These are phyloP conservation scores for Fissipunctia ypsillon DNA, from an alignment of 2,888 invertebrate species.

Conservation along the genomic window DNA sequence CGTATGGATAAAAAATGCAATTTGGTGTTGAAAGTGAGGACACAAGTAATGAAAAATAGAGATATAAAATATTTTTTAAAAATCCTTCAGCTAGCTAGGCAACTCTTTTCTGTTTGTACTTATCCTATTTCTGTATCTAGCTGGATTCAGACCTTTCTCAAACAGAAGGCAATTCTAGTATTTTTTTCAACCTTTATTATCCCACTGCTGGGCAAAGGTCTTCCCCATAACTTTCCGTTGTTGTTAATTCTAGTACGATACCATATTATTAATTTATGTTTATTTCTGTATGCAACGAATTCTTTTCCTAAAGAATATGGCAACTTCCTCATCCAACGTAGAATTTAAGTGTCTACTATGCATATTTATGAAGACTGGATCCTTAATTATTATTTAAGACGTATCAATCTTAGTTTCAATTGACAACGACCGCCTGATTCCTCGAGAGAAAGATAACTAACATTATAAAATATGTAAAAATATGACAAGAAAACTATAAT, in stretches of 20 bases:
- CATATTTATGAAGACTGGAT: not conserved
- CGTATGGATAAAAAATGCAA: no score
- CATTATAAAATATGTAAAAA: conserved; percentile 10
- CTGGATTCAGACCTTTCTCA: not conserved
- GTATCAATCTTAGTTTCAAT: conserved; percentile 25
- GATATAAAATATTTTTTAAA: no score
- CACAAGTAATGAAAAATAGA: not conserved
- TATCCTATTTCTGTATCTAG: not conserved
- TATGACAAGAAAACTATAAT: conserved; percentile 3
- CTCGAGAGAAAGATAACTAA: not conserved
- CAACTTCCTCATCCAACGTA: not conserved
- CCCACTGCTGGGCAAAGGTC: no score
- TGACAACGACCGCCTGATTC: not conserved
- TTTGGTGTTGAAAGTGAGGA: no score
- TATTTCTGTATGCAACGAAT: not conserved
- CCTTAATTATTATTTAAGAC: not conserved
- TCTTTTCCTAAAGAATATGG: not conserved
- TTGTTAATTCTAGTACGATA: not conserved
- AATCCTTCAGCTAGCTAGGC: not conserved
- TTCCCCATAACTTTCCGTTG: no score
- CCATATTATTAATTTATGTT: not conserved
- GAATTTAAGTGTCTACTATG: not conserved
- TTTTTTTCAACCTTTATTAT: no score
- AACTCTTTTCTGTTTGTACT: no score
- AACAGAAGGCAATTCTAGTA: not conserved